These are phyloP conservation scores for Nettapus auritus DNA, from an alignment of 2,113 vertebrate species.

Conservation along the genomic window DNA sequence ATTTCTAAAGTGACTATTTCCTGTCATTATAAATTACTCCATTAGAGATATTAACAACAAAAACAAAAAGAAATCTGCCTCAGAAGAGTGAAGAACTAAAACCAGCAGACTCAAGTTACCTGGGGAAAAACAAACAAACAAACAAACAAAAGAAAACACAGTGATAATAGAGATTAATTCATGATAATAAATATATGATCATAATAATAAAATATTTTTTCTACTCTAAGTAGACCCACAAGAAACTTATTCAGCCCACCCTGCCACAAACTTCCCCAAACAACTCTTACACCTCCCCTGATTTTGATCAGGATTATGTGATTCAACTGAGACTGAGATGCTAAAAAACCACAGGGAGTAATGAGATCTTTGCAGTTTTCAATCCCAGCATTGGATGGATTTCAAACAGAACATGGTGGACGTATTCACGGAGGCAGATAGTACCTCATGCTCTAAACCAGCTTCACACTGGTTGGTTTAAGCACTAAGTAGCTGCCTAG, in stretches of 20 bases:
- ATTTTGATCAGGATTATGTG: neutral
- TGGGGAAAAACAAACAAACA: too few species aligned
- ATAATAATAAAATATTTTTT: neutral
- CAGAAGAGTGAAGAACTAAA: neutral
- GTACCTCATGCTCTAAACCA: neutral
- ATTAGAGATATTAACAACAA: neutral
- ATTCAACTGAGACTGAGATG: neutral
- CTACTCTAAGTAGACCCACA: neutral
- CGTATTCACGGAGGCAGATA: fast-evolving
- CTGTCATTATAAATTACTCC: neutral
- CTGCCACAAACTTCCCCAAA: neutral
- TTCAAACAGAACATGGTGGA: neutral
- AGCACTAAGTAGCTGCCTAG: neutral
- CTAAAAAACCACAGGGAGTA: too few species aligned
- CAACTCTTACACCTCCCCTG: neutral
- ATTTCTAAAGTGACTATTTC: conserved; percentile 18
- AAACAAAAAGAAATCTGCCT: neutral
- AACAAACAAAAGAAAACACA: neutral
- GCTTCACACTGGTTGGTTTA: neutral
- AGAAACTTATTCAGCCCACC: neutral
- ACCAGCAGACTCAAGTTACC: neutral
- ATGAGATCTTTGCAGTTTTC: neutral
- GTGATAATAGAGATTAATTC: neutral
- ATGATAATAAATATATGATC: too few species aligned
- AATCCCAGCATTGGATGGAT: neutral